These are phyloP conservation scores for Pseudoatta argentina DNA, from an alignment of 1,140 invertebrate species.

Conservation along the genomic window DNA sequence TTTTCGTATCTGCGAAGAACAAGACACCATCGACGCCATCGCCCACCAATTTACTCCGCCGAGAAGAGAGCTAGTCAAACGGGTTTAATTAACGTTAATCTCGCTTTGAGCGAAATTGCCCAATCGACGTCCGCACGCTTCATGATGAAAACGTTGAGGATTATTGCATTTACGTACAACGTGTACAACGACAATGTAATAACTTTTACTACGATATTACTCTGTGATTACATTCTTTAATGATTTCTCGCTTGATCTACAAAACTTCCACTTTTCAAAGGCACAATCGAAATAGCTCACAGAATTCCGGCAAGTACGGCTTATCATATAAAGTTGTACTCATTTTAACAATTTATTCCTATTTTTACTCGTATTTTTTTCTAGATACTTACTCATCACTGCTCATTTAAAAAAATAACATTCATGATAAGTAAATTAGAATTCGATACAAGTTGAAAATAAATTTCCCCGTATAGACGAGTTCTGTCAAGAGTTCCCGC, in stretches of 20 bases:
- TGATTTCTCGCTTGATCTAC: constrained; percentile 3
- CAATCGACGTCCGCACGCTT: constrained; percentile 20
- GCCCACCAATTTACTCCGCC: constrained; percentile 3
- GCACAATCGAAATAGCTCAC: not conserved
- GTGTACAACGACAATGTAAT: constrained; percentile 20
- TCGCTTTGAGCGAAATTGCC: constrained; percentile 47
- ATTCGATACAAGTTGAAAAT: constrained; percentile 14
- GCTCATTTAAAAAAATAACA: not conserved
- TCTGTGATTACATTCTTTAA: constrained; percentile 5
- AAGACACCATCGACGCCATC: constrained; percentile 17
- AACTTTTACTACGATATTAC: constrained; percentile 33
- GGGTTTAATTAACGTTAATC: constrained; percentile 52
- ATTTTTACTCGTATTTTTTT: not conserved
- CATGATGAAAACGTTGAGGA: constrained; percentile 48
- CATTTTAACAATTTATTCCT: not conserved
- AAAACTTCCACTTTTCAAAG: not conserved
- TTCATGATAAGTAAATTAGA: not conserved
- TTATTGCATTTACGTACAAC: constrained; percentile 54
- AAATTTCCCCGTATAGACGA: constrained; percentile 89
- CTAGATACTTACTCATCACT: not conserved
- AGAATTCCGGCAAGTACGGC: not conserved
- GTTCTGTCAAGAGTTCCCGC: constrained; percentile 96
- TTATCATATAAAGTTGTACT: not conserved
- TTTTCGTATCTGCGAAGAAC: constrained; percentile 32
- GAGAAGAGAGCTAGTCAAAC: constrained; percentile 33